Percentiles rank a stretch among this genome's conserved stretches.
phyloP scores from a whole-genome alignment of 2,888 invertebrate genomes.

The Belgica antarctica region DNA sequence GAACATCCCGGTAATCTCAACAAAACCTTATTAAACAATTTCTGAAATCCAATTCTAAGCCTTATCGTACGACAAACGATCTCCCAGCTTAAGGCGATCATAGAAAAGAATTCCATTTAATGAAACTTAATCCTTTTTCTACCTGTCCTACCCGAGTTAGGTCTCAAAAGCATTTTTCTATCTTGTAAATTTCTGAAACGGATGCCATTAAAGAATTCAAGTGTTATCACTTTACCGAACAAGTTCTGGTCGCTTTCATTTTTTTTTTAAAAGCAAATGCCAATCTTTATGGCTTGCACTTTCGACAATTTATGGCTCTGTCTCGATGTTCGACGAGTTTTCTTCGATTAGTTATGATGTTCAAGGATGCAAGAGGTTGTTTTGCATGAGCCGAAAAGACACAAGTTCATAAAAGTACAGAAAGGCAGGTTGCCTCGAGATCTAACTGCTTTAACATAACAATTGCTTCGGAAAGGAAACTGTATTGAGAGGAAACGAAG shows the following conservation, averaged over 20 bases:
- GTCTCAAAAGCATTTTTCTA: neutral
- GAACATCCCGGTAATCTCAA: too few relatives aligned
- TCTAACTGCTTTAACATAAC: neutral
- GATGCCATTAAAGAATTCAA: slow-evolving; percentile 1
- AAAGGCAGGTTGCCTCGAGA: too few relatives aligned
- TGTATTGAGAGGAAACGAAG: slow-evolving; percentile 8
- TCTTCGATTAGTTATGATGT: too few relatives aligned
- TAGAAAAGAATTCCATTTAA: neutral
- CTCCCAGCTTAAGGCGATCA: neutral
- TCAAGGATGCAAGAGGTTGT: neutral
- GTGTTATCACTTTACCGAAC: slow-evolving; percentile 17
- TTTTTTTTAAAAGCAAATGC: neutral
- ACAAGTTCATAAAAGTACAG: too few relatives aligned
- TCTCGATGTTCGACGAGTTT: neutral
- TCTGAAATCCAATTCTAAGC: too few relatives aligned
- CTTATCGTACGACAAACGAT: too few relatives aligned
- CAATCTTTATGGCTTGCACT: neutral
- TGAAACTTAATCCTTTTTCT: slow-evolving; percentile 3
- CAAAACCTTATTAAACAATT: too few relatives aligned
- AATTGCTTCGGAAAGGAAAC: neutral
- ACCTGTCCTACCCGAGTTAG: neutral
- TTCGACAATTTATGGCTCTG: neutral
- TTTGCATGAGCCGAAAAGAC: neutral
- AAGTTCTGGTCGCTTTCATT: neutral
- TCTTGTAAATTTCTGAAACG: neutral